These are phyloP conservation scores for Tenthredo distinguenda DNA, from an alignment of 2,888 invertebrate species.

Conservation along the genomic window DNA sequence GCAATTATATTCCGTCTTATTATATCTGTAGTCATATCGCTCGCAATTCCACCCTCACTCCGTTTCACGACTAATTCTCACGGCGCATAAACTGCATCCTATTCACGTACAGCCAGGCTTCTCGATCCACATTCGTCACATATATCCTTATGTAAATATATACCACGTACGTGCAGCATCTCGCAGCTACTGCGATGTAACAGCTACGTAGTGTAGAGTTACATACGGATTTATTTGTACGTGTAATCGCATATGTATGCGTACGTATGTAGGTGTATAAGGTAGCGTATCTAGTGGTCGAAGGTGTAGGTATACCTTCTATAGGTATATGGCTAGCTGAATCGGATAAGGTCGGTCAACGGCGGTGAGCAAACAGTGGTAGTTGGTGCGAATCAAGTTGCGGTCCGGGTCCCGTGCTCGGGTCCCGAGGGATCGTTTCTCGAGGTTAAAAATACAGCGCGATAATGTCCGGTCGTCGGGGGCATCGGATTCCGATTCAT, in stretches of 20 bases:
- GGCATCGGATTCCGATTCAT: constrained; percentile 52
- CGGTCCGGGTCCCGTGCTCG: neutral
- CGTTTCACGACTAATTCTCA: constrained; percentile 13
- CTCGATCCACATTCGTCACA: neutral
- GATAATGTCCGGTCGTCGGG: constrained; percentile 49
- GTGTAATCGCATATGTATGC: neutral
- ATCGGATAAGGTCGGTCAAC: constrained; percentile 22
- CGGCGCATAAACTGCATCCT: neutral
- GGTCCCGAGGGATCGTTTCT: constrained; percentile 45
- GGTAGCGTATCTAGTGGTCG: neutral
- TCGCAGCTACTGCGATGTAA: neutral
- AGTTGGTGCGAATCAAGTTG: constrained; percentile 18
- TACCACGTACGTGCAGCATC: neutral
- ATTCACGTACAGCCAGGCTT: neutral
- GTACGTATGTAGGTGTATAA: neutral
- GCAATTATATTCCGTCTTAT: constrained; percentile 14
- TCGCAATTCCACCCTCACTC: constrained; percentile 13
- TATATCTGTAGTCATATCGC: neutral
- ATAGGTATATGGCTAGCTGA: neutral
- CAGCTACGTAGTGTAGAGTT: neutral
- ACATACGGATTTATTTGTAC: neutral
- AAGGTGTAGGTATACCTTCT: neutral
- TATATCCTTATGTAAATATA: neutral
- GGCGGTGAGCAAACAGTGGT: constrained; percentile 19
- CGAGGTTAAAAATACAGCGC: constrained; percentile 51